Percentiles rank a stretch among this genome's conserved stretches.
These are phyloP conservation scores for Pristionchus pacificus DNA, from an alignment of 1,140 invertebrate species.

Conservation along the genomic window DNA sequence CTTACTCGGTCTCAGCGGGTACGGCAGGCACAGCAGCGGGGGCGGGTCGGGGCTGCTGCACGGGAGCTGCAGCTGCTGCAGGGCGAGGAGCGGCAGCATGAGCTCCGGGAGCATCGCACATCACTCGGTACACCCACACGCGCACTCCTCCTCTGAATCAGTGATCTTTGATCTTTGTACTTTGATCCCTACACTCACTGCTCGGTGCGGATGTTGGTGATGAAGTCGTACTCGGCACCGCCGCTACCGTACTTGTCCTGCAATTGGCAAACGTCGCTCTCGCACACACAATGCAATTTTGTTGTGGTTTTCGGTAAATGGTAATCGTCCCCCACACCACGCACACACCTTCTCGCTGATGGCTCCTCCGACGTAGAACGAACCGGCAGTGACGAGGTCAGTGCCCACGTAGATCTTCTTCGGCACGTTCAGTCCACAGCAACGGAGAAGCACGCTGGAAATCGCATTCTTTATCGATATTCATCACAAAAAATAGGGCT, in stretches of 20 bases:
- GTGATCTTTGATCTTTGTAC: neutral
- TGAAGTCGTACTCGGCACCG: slow-evolving; percentile 51
- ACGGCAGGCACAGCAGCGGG: no score
- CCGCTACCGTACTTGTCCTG: slow-evolving; percentile 47
- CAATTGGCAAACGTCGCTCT: no score
- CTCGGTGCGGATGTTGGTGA: slow-evolving; percentile 52
- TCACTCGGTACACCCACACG: slow-evolving; percentile 54
- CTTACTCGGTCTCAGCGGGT: no score
- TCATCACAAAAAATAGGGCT: slow-evolving; percentile 19
- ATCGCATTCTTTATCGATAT: no score
- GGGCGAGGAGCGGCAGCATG: no score
- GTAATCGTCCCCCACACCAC: neutral
- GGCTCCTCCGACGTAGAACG: slow-evolving; percentile 29
- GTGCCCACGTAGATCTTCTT: slow-evolving; percentile 55
- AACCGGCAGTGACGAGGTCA: slow-evolving; percentile 50
- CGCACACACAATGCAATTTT: no score
- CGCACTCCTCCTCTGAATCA: slow-evolving; percentile 53
- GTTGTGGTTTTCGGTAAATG: no score
- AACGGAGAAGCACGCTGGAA: slow-evolving; percentile 50
- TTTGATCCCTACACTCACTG: slow-evolving; percentile 38
- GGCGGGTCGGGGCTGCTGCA: no score
- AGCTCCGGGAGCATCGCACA: no score
- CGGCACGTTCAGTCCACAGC: slow-evolving; percentile 39
- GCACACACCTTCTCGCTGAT: slow-evolving; percentile 21
- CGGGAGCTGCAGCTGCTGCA: no score